Percentiles rank a stretch among this genome's conserved stretches.
Conservation (phyloP, 2,797 vertebrate species). For the Mionectes olivaceus region DNA sequence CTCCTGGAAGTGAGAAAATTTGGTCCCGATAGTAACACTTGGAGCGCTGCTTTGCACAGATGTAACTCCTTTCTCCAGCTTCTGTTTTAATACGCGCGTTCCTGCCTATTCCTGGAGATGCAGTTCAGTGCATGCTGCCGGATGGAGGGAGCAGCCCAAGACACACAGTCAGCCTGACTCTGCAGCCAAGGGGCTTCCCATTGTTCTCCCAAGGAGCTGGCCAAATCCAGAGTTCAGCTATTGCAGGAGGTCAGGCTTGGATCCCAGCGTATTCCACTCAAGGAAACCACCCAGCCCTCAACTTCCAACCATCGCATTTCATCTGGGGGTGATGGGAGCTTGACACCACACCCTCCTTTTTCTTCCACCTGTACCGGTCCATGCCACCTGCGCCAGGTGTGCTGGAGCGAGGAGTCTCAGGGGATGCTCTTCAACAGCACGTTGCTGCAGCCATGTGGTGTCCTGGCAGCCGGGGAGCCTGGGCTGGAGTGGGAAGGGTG, state of each 20-base stretch:
- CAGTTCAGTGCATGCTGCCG: neutral
- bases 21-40: conserved; percentile 63
- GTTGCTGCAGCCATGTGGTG: neutral
- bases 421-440: neutral
- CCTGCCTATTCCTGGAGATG: conserved; percentile 58
- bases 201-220: neutral
- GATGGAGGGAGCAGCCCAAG: neutral
- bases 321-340: neutral
- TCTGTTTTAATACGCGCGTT: conserved; percentile 33
- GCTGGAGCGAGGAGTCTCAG: neutral
- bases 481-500: neutral
- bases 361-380: neutral
- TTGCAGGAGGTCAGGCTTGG: neutral
- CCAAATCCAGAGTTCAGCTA: neutral
- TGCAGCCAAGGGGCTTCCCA: neutral
- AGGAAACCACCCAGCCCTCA: neutral
- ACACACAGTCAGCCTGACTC: neutral
- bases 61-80: conserved; percentile 55
- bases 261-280: neutral
- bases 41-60: conserved; percentile 56
- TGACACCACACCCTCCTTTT: neutral
- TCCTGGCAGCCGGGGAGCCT: neutral
- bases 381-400: neutral
- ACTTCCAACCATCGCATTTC: neutral
- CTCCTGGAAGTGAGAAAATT: conserved; percentile 67